phyloP scores from a whole-genome alignment of 2,797 vertebrate species.

The Sternotherus odoratus region DNA sequence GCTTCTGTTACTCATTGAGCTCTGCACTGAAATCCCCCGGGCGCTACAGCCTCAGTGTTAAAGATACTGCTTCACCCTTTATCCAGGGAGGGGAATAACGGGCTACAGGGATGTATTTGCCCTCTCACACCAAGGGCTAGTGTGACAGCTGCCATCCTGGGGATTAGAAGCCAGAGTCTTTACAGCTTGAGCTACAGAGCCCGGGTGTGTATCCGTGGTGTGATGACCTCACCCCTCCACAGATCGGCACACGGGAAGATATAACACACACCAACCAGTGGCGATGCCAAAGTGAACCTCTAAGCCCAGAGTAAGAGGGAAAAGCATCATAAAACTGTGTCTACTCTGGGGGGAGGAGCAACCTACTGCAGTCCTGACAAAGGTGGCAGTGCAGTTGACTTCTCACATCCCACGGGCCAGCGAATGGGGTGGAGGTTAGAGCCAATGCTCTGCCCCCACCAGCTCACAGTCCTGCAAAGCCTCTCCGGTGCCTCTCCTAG shows the following conservation, averaged over 20 bases:
- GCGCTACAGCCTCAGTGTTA: neutral
- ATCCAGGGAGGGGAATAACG: neutral
- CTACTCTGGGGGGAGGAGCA: neutral
- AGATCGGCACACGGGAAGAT: neutral
- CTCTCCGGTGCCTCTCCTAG: accelerated
- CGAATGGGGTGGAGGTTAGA: neutral
- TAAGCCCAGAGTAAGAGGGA: neutral
- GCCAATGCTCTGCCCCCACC: neutral
- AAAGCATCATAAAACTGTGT: no score
- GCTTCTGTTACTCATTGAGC: neutral
- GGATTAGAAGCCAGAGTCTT: neutral
- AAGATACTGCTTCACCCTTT: neutral
- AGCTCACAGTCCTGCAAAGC: neutral
- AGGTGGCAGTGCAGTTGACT: no score
- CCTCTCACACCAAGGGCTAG: neutral
- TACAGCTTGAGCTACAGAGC: no score
- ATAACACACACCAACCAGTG: accelerated
- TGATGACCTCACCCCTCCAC: neutral
- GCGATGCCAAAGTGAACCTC: no score
- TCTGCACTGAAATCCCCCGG: neutral
- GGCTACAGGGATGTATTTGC: neutral
- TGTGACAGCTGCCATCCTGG: neutral
- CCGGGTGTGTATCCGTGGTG: no score
- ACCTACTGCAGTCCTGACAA: neutral
- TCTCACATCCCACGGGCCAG: neutral